Evolutionary conservation across 1,140 invertebrate genomes (phyloP), one percentile per base, ranked within the genome.

Genomic region (Pseudachorutes palmiensis): DNA sequence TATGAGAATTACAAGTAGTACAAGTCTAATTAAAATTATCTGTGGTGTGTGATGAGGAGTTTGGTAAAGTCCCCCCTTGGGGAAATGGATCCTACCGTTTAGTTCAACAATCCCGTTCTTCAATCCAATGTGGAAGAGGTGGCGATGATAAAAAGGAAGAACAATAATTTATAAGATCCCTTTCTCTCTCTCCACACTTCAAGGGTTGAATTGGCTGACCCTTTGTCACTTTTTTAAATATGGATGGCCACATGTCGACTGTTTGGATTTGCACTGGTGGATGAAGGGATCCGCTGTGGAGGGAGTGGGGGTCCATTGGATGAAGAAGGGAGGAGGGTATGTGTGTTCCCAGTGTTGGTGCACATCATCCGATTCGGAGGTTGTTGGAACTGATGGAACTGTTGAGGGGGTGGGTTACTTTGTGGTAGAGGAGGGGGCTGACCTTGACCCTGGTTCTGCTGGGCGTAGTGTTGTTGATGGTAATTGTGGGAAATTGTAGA

Each of bases 161-260:
- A 22, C 12, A 55, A 55, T 55, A 55, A 55, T 14, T 55, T 55
- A 55, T 55, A 5, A 24, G 51, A 55, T 55, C 5, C 5, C 12
- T 55, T 55, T 55, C 51, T 24, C 51, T 55, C 51, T 55, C 51
- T 5, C 24, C 5, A 5, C 9, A 26, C 36, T 45, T 45, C 36
- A 12, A 45, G 36, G 36, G 36, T 45, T 45, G 9, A 45, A 45
- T 45, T 45, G 36, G 9, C 36, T 45, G 36, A 45, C 36, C 36
- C 36, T n/a, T n/a, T n/a, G n/a, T n/a, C 36, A 45, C 36, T 9
- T 9, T 9, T 45, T 36, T 65, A 68, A 64, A 73, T 73, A 62
- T 73, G 72, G 30, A 73, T 70, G 24, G 72, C 72, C 41, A 66
- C 68, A 64, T 73, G 69, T 51, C 72, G 72, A 67, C n/a, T n/a